Percentiles rank a stretch among this genome's conserved stretches.
Evolutionary conservation across 2,888 invertebrate species (phyloP).

Genomic region (Leptinotarsa rubiginosa): DNA sequence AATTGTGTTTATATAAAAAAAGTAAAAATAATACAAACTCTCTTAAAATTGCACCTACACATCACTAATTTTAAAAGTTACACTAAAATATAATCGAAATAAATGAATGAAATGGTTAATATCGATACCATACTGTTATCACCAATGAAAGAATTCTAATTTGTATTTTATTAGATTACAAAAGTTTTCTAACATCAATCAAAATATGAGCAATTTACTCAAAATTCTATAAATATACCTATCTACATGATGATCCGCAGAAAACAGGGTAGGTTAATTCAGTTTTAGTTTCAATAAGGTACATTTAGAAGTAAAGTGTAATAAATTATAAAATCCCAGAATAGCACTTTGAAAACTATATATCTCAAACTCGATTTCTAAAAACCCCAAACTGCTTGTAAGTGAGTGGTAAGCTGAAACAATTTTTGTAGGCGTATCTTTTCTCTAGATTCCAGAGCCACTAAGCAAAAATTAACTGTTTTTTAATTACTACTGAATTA

Average conservation of each 20-base stretch:
- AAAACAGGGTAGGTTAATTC: background rate
- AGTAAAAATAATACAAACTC: slow-evolving; percentile 22
- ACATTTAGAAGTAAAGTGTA: background rate
- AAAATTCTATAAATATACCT: slow-evolving; percentile 32
- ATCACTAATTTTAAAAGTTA: slow-evolving; percentile 48
- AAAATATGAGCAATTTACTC: slow-evolving; percentile 55
- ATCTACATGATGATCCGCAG: slow-evolving; percentile 23
- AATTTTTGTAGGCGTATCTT: too few relatives aligned
- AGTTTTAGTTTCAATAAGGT: background rate
- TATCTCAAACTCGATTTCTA: too few relatives aligned
- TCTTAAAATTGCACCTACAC: slow-evolving; percentile 47
- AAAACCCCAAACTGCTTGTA: too few relatives aligned
- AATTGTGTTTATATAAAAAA: slow-evolving; percentile 6
- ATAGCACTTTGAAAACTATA: too few relatives aligned
- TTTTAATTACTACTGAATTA: too few relatives aligned
- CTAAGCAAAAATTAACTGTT: too few relatives aligned
- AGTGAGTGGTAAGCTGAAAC: too few relatives aligned
- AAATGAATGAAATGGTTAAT: slow-evolving; percentile 41
- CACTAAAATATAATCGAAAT: slow-evolving; percentile 40
- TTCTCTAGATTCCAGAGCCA: too few relatives aligned
- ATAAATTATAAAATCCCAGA: background rate
- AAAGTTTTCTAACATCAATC: slow-evolving; percentile 58
- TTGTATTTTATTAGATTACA: slow-evolving; percentile 48
- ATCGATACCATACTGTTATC: slow-evolving; percentile 30
- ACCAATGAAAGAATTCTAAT: slow-evolving; percentile 42